phyloP scores from a whole-genome alignment of 2,888 invertebrate genomes.

The Fissipunctia ypsillon region DNA sequence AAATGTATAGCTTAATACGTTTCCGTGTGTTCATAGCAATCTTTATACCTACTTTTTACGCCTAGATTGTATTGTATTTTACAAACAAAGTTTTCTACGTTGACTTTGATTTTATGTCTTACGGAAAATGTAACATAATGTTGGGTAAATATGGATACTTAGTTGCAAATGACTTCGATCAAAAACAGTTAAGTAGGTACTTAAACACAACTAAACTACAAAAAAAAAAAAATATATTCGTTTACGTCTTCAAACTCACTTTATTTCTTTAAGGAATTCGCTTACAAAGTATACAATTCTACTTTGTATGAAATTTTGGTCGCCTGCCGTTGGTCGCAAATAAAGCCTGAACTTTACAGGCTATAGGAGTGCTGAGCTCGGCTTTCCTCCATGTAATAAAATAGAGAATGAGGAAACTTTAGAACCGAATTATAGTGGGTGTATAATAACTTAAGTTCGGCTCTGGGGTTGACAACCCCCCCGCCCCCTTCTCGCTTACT shows the following conservation, averaged over 20 bases:
- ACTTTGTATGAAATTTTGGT: conserved; percentile 53
- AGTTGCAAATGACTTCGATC: neutral
- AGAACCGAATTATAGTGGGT: conserved; percentile 22
- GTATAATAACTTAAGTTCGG: conserved; percentile 37
- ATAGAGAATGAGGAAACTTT: conserved; percentile 46
- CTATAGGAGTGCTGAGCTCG: conserved; percentile 43
- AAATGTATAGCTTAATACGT: too few species aligned
- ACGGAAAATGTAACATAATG: neutral
- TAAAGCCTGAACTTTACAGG: conserved; percentile 53
- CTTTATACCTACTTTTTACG: neutral
- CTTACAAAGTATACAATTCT: conserved; percentile 41
- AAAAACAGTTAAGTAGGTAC: neutral
- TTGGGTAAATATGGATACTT: neutral
- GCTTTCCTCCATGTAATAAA: conserved; percentile 48
- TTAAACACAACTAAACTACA: conserved; percentile 23
- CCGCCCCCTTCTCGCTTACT: neutral
- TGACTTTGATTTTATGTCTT: neutral
- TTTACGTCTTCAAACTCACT: conserved; percentile 17
- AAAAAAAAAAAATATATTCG: conserved; percentile 20
- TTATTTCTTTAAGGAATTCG: conserved; percentile 11
- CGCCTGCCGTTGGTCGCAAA: conserved; percentile 21
- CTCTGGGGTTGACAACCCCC: conserved; percentile 33
- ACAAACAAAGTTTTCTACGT: neutral
- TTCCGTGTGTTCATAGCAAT: too few species aligned
- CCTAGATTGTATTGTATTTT: too few species aligned